A percentile compares a stretch with the other conserved stretches of the same genome.
Evolutionary conservation across 2,113 vertebrate genomes (phyloP).

Genomic region (Galbula dea): DNA sequence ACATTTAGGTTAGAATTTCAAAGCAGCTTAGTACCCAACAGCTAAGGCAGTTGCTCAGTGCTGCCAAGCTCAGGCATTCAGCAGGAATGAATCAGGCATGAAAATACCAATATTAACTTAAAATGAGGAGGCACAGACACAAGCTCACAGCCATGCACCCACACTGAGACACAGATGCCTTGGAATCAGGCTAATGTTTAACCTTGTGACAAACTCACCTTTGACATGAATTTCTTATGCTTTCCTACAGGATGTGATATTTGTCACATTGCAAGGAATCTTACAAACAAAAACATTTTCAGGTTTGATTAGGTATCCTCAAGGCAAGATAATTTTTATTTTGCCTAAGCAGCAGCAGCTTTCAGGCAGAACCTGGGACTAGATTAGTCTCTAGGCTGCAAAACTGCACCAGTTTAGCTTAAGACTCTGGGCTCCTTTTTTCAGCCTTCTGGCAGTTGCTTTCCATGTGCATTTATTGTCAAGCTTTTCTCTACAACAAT

Average conservation of each 20-base stretch:
- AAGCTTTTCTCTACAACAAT: not conserved
- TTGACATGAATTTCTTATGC: not conserved
- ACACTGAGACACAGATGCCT: not conserved
- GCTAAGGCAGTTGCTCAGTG: not conserved
- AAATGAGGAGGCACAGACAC: not conserved
- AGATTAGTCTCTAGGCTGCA: not conserved
- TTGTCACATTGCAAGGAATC: not conserved
- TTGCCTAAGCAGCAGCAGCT: not conserved
- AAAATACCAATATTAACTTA: not conserved
- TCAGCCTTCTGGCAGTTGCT: not conserved
- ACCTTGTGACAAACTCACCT: not conserved
- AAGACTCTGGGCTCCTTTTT: not conserved
- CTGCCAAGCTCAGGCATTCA: not conserved
- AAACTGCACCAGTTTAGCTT: not conserved
- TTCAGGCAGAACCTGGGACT: not conserved
- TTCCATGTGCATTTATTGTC: not conserved
- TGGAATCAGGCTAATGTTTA: not conserved
- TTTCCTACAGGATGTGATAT: not conserved
- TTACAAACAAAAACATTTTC: not conserved
- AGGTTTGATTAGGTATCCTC: not conserved
- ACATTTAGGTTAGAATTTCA: slow-evolving; percentile 44
- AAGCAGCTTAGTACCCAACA: not conserved
- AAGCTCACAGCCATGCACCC: not conserved
- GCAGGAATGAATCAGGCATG: not conserved
- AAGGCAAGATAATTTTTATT: not conserved